Conservation (phyloP, 2,888 invertebrate species). For the Meganola albula region DNA sequence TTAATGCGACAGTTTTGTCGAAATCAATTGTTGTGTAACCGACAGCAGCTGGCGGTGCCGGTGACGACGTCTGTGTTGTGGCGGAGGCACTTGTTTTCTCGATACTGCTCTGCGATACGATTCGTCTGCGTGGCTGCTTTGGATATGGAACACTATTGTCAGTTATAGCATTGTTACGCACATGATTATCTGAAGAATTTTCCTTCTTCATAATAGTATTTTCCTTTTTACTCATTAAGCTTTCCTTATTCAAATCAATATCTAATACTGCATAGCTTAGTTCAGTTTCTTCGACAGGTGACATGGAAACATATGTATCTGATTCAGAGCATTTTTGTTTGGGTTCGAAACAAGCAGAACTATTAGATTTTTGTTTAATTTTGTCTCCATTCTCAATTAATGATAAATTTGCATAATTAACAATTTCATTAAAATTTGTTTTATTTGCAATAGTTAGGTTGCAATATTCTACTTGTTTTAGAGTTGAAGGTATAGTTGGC, state of each 20-base stretch:
- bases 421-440: constrained; percentile 50
- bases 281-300: constrained; percentile 60
- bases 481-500: constrained; percentile 56
- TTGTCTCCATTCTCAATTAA: constrained; percentile 56
- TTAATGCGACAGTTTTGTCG: constrained; percentile 93
- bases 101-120: constrained; percentile 54
- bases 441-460: constrained; percentile 50
- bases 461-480: constrained; percentile 61
- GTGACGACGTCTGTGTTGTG: constrained; percentile 3
- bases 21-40: constrained; percentile 96
- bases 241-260: constrained; percentile 79
- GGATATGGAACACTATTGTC: constrained; percentile 49
- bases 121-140: constrained; percentile 45
- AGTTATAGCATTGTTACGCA: constrained; percentile 51
- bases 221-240: constrained; percentile 24
- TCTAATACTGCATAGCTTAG: constrained; percentile 90
- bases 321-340: constrained; percentile 62
- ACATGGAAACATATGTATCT: constrained; percentile 62
- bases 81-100: constrained; percentile 33
- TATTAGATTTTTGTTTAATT: constrained; percentile 41
- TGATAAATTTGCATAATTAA: constrained; percentile 61
- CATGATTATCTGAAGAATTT: constrained; percentile 51
- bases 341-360: constrained; percentile 37
- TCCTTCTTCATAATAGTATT: constrained; percentile 42
- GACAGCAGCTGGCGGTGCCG: constrained; percentile 76